Evolutionary conservation across 2,113 vertebrate genomes (phyloP).

Genomic region (Malurus cyaneus): DNA sequence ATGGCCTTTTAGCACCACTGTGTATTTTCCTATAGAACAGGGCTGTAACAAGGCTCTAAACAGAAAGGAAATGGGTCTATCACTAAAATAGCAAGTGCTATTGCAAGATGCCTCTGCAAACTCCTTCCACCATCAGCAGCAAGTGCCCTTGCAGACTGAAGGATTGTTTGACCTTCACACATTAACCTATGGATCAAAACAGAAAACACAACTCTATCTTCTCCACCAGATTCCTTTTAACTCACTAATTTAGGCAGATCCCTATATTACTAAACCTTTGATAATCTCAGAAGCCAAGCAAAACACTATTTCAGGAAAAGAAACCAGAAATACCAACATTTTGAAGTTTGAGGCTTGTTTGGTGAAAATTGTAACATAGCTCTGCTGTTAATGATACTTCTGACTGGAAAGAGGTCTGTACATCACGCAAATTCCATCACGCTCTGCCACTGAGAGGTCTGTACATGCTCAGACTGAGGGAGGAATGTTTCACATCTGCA

Average conservation of each 20-base stretch:
- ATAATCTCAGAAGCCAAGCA: background rate
- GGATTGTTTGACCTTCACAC: background rate
- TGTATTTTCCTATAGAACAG: background rate
- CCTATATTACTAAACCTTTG: background rate
- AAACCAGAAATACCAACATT: background rate
- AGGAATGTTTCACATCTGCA: slow-evolving; percentile 33
- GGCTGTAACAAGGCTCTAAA: background rate
- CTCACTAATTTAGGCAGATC: background rate
- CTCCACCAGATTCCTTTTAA: background rate
- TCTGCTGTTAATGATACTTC: background rate
- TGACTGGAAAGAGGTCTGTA: background rate
- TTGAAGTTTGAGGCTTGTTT: background rate
- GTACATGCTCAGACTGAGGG: background rate
- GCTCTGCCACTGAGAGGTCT: background rate
- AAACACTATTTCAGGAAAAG: background rate
- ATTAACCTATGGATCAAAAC: background rate
- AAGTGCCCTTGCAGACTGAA: background rate
- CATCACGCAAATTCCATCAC: background rate
- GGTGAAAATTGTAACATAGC: background rate
- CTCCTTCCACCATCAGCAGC: background rate
- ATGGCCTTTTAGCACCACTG: background rate
- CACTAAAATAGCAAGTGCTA: background rate
- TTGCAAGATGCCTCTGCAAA: background rate
- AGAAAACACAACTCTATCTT: background rate
- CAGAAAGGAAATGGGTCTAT: background rate